Percentiles rank a stretch among this genome's conserved stretches.
phyloP scores from a whole-genome alignment of 2,888 invertebrate genomes.

The Argynnis bischoffii region DNA sequence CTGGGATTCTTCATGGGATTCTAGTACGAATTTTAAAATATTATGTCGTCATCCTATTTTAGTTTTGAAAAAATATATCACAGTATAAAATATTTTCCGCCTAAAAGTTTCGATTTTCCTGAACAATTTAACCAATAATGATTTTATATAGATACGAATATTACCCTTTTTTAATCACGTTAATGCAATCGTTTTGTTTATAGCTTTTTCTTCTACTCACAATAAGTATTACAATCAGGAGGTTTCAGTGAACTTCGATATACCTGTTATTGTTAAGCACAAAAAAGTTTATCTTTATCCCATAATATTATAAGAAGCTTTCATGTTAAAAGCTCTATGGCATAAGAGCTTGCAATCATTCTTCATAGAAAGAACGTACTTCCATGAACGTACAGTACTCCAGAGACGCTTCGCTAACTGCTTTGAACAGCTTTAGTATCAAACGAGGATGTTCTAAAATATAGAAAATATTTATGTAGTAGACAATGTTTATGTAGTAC shows the following conservation, averaged over 20 bases:
- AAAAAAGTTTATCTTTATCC: neutral
- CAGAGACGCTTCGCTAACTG: neutral
- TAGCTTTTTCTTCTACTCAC: too few relatives aligned
- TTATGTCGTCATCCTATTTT: too few relatives aligned
- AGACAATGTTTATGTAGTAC: neutral
- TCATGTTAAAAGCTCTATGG: slow-evolving; percentile 13
- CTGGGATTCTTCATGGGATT: too few relatives aligned
- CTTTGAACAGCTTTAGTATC: neutral
- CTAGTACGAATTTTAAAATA: too few relatives aligned
- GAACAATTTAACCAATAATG: too few relatives aligned
- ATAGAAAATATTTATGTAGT: neutral
- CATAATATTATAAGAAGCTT: slow-evolving; percentile 7
- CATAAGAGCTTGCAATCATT: slow-evolving; percentile 14
- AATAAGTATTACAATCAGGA: too few relatives aligned
- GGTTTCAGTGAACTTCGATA: neutral
- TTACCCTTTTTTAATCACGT: too few relatives aligned
- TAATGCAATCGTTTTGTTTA: too few relatives aligned
- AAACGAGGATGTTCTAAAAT: neutral
- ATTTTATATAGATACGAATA: too few relatives aligned
- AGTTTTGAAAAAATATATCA: too few relatives aligned
- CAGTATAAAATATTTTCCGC: too few relatives aligned
- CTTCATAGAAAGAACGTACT: slow-evolving; percentile 15
- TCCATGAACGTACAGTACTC: slow-evolving; percentile 12
- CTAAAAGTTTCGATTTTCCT: too few relatives aligned
- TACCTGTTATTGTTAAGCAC: neutral